phyloP scores from a whole-genome alignment of 2,888 invertebrate genomes.

The Microctonus brassicae region DNA sequence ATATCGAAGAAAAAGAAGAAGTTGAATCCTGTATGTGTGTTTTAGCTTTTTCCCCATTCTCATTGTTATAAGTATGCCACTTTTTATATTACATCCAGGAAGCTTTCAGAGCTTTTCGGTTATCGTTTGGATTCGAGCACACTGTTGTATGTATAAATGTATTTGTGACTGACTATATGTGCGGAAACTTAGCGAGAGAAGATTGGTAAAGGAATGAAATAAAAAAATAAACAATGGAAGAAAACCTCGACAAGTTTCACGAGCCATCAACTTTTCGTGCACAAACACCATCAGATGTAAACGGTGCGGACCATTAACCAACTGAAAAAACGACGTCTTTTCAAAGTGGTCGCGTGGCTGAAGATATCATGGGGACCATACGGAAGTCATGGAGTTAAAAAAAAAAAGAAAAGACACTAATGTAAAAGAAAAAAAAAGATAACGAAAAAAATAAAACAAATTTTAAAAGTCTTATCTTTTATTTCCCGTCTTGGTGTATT shows the following conservation, averaged over 20 bases:
- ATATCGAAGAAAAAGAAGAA: background rate
- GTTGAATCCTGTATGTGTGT: background rate
- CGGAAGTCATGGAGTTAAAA: background rate
- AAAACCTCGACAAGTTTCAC: constrained; percentile 39
- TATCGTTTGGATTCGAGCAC: constrained; percentile 38
- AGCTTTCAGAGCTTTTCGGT: constrained; percentile 42
- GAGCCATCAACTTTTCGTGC: constrained; percentile 37
- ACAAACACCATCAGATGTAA: constrained; percentile 36
- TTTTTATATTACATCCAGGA: constrained; percentile 17
- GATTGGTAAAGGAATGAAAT: constrained; percentile 7
- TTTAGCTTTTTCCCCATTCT: no score
- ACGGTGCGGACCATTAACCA: constrained; percentile 32
- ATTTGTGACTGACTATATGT: background rate
- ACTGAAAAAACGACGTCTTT: constrained; percentile 14
- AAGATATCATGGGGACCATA: background rate
- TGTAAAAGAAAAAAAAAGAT: background rate
- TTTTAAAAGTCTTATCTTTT: background rate
- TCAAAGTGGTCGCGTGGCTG: background rate
- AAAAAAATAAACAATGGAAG: constrained; percentile 14
- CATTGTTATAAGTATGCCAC: no score
- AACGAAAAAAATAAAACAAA: background rate
- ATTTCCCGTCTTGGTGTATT: background rate
- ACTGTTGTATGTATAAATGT: background rate
- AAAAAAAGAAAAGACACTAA: background rate
- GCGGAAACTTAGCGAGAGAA: background rate